Evolutionary conservation across 2,113 vertebrate genomes (phyloP).

Genomic region (Collichthys lucidus): DNA sequence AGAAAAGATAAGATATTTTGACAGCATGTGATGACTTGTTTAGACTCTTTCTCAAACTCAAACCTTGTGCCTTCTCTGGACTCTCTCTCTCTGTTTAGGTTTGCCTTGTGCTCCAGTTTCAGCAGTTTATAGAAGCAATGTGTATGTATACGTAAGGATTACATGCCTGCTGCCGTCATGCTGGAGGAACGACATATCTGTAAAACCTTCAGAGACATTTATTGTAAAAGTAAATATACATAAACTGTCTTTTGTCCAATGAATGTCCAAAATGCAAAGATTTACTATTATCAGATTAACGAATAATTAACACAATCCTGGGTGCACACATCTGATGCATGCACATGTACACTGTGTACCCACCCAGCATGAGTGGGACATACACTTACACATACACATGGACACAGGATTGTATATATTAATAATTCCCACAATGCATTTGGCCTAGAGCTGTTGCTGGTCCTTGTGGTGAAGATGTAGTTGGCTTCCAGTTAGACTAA

Average conservation of each 20-base stretch:
- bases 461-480: neutral
- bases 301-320: neutral
- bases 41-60: conserved; percentile 2
- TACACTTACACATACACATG: neutral
- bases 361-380: neutral
- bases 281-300: neutral
- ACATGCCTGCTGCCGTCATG: conserved; percentile 1
- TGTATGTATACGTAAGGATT: conserved; percentile 50
- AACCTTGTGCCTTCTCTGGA: conserved; percentile 19
- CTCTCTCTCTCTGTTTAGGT: conserved; percentile 44
- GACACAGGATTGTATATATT: too few relatives aligned
- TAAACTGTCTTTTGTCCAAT: neutral
- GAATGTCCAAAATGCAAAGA: conserved; percentile 5
- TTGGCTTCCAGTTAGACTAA: conserved; percentile 6
- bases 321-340: neutral
- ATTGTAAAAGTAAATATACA: conserved; percentile 22
- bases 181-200: neutral
- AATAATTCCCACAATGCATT: too few relatives aligned
- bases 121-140: conserved; percentile 45
- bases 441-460: too few relatives aligned
- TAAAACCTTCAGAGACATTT: neutral
- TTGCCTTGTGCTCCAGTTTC: conserved; percentile 37
- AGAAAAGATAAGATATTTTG: conserved; percentile 48
- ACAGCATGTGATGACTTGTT: conserved; percentile 33
- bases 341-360: neutral